Evolutionary conservation across 2,797 vertebrate species (phyloP), one percentile per base, ranked within the genome.

Genomic region (Ceyx erithaca): DNA sequence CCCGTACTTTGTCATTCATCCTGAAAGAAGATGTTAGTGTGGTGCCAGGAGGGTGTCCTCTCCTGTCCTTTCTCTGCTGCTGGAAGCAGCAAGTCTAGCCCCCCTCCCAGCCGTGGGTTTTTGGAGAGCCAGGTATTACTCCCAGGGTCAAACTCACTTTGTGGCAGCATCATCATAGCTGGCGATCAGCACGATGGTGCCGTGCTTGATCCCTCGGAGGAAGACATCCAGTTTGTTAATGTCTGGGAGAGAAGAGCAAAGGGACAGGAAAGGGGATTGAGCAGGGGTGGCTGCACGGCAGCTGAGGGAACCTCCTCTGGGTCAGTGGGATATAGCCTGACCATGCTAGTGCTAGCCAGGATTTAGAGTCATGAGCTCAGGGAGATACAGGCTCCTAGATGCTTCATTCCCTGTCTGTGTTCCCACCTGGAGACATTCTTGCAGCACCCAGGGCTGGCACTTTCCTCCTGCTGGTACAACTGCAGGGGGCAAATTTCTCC

Each of bases 121-220:
- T 37, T 54, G 48, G 37, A 49, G 30, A 87, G 9, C 11, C 7
- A 25, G 10, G 14, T 18, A 16, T 45, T 43, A 25, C 14, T 40
- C 12, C 49, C 2, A 0, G 4, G 14, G 16, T 11, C 41, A 75
- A 63, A 97, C 98, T 98, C 96, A 99, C 99, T 97, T 98, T 96
- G 94, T 93, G 81, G 97, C 97, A 41, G 98, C 94, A 22, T 99
- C 98, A 12, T 98, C 97, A 1, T 97, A 99, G 30, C 99, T 98
- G 68, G 98, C 98, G 33, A 96, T 86, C 80, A 99, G 90, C 72
- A 99, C 93, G 3, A 99, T 96, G 41, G 73, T 96, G 84, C 97
- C 97, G 0, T 43, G 78, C 51, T 97, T 55, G 76, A 99, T 97
- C 6, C 21, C 52, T 72, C 95, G 97, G 73, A 99, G 95, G 93